Evolutionary conservation across 2,113 vertebrate genomes (phyloP).

Genomic region (Labrus mixtus): DNA sequence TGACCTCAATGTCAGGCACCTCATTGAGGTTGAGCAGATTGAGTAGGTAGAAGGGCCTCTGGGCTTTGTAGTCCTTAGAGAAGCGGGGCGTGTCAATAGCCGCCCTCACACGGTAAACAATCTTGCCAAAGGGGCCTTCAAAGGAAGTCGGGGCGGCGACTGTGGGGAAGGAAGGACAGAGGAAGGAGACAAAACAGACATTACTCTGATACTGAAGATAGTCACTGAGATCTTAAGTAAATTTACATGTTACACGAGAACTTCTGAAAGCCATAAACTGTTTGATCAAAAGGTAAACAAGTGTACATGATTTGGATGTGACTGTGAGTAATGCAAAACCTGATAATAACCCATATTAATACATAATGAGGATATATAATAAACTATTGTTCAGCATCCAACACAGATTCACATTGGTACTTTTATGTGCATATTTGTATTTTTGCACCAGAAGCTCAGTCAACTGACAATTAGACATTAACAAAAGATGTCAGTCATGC

Average conservation of each 20-base stretch:
- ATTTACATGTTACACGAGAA: not conserved
- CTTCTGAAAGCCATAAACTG: not conserved
- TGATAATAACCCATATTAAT: too few species aligned
- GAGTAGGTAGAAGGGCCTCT: conserved; percentile 90
- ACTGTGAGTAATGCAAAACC: too few species aligned
- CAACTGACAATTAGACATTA: not conserved
- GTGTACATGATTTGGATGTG: too few species aligned
- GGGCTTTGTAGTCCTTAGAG: conserved; percentile 93
- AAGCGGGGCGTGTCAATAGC: conserved; percentile 94
- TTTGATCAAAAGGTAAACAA: not conserved
- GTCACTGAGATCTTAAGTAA: not conserved
- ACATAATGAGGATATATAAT: too few species aligned
- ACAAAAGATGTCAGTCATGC: not conserved
- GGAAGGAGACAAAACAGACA: not conserved
- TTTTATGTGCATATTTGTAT: too few species aligned
- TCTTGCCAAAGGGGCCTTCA: conserved; percentile 95
- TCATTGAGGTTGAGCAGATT: conserved; percentile 94
- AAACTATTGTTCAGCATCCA: too few species aligned
- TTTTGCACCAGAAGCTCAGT: not conserved
- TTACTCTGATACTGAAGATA: not conserved
- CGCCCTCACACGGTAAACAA: conserved; percentile 89
- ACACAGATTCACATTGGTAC: too few species aligned
- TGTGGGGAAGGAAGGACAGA: conserved; percentile 54
- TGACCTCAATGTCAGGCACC: conserved; percentile 93
- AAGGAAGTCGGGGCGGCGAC: conserved; percentile 93